Conservation (phyloP, 2,113 vertebrate genomes). For the Peucedramus taeniatus region DNA sequence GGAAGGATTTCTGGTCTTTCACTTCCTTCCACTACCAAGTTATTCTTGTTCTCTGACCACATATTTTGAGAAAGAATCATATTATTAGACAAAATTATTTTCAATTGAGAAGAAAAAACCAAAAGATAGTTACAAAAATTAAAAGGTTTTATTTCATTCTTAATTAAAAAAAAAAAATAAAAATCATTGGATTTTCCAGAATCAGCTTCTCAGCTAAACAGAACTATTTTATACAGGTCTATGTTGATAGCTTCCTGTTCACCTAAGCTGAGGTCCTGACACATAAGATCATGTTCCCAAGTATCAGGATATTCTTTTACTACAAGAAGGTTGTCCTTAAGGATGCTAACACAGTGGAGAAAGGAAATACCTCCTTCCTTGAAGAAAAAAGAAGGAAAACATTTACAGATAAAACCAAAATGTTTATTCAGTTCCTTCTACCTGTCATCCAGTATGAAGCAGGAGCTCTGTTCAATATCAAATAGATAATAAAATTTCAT, state of each 20-base stretch:
- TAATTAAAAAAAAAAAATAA: not conserved
- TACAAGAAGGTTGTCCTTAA: not conserved
- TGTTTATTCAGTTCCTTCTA: not conserved
- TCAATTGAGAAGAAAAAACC: not conserved
- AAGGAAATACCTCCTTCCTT: not conserved
- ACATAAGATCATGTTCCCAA: not conserved
- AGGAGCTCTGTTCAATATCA: not conserved
- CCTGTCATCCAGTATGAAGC: not conserved
- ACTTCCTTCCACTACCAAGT: not conserved
- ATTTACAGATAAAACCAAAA: not conserved
- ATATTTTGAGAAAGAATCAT: not conserved
- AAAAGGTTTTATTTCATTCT: fast-evolving
- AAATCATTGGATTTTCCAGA: not conserved
- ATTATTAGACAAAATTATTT: not conserved
- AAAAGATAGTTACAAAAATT: not conserved
- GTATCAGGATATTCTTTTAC: not conserved
- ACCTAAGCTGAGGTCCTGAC: not conserved
- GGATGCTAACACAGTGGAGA: not conserved
- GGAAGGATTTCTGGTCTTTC: not conserved
- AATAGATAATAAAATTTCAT: not conserved
- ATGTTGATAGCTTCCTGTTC: not conserved
- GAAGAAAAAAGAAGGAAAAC: not conserved
- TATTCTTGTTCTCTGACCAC: not conserved
- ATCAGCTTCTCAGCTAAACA: not conserved
- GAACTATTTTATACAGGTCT: not conserved